Base-by-base conservation (phyloP, 2,113 vertebrate genomes). In the Cyanistes caeruleus region DNA sequence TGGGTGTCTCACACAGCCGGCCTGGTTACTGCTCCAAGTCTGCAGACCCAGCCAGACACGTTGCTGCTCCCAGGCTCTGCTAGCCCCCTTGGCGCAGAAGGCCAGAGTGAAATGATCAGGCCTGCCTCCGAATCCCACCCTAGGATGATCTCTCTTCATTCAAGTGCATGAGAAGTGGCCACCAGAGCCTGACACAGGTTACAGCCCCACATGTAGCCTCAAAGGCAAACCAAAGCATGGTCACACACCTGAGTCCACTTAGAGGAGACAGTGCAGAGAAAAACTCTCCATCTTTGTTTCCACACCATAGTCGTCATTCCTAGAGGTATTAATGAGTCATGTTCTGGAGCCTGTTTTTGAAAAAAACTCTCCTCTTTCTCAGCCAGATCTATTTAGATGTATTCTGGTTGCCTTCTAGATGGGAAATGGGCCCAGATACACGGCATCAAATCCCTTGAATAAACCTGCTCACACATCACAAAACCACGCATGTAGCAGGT, bases 401-500 rank as follows among this genome's bases (percentile, higher is more conserved):
- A 55, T 78, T 48, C 51, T 90, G 30, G 12, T 18, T 86, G 62
- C 69, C 12, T 18, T 48, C 31, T 75, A 51, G 27, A 46, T 55
- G 25, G 22, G 15, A 73, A 82, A 37, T 35, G 13, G 25, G 44
- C 41, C 58, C 41, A 82, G 53, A 53, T 30, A 58, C 16, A 14
- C 6, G 68, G 49, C 44, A 76, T n/a, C 14, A 56, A 78, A 76
- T 53, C 31, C 46, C 33, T 30, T 13, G 33, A 19, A 73, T 41
- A 56, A 62, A 87, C 13, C 31, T 78, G 43, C 27, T 81, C 24
- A 25, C 0, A 0, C 16, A n/a, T 30, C 10, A 13, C 3, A 6
- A 62, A 64, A n/a, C n/a, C 46, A n/a, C 0, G 0, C 39, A 10
- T 6, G 39, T 15, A 68, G 56, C 33, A 79, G 37, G 37, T 39